A percentile compares a stretch with the other conserved stretches of the same genome.
Conservation (phyloP, 2,113 vertebrate species). For the Chlorodrepanis virens region DNA sequence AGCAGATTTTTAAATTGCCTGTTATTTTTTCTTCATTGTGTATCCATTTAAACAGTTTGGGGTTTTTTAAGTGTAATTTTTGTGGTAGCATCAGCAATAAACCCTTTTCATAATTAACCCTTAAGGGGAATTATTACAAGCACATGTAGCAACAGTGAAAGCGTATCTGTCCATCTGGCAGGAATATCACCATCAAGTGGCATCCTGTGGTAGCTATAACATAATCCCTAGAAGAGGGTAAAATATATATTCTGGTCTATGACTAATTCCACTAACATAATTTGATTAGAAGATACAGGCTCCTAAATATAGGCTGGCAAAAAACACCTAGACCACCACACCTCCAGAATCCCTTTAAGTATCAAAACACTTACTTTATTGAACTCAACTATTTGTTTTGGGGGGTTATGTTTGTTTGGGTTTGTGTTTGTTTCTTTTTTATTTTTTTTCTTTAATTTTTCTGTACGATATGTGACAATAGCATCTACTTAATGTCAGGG, state of each 20-base stretch:
- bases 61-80: neutral
- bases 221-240: neutral
- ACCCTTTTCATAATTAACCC: neutral
- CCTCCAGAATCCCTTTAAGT: neutral
- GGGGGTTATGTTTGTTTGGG: neutral
- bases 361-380: neutral
- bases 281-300: neutral
- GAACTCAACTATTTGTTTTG: neutral
- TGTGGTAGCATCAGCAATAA: neutral
- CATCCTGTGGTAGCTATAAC: neutral
- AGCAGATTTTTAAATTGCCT: conserved; percentile 13
- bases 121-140: neutral
- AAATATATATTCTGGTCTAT: neutral
- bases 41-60: neutral
- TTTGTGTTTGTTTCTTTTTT: neutral
- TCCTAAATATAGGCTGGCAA: neutral
- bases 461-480: neutral
- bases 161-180: neutral
- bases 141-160: neutral
- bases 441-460: neutral
- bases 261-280: neutral
- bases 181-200: neutral
- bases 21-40: neutral
- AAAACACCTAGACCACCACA: neutral
- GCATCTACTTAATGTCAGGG: neutral